A percentile compares a stretch with the other conserved stretches of the same genome.
Evolutionary conservation across 2,113 vertebrate genomes (phyloP).

Genomic region (Ptyas mucosa): DNA sequence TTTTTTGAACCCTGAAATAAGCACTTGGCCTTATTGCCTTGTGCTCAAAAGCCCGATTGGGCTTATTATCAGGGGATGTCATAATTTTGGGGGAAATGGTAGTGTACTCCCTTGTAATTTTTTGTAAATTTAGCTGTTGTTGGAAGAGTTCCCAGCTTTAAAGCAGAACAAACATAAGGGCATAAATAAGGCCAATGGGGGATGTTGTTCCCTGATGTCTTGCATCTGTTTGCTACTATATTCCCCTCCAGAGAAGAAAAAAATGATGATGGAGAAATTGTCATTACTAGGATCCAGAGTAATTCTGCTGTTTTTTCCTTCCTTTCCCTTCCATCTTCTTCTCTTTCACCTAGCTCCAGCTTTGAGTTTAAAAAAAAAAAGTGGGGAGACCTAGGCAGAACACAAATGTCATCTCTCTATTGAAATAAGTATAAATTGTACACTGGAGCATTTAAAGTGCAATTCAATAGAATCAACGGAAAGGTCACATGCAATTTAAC

Average conservation of each 20-base stretch:
- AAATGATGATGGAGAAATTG: background rate
- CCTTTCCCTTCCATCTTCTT: background rate
- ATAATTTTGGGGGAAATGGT: too few relatives aligned
- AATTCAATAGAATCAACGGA: background rate
- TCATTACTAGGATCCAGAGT: background rate
- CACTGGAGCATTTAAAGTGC: background rate
- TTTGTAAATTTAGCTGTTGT: slow-evolving; percentile 22
- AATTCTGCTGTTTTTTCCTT: background rate
- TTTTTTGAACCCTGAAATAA: too few relatives aligned
- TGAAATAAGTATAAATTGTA: background rate
- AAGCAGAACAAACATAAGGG: background rate
- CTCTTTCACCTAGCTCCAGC: background rate
- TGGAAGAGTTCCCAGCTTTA: slow-evolving; percentile 10
- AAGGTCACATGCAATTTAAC: background rate
- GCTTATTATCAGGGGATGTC: too few relatives aligned
- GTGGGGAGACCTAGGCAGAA: background rate
- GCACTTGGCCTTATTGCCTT: too few relatives aligned
- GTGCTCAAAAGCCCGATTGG: too few relatives aligned
- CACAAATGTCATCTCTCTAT: background rate
- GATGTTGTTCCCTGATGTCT: background rate
- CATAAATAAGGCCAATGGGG: background rate
- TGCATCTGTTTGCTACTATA: background rate
- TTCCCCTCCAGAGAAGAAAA: background rate
- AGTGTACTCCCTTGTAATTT: background rate
- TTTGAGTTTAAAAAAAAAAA: background rate